These are phyloP conservation scores for Nipponia nippon DNA, from an alignment of 2,113 vertebrate species.

Conservation along the genomic window DNA sequence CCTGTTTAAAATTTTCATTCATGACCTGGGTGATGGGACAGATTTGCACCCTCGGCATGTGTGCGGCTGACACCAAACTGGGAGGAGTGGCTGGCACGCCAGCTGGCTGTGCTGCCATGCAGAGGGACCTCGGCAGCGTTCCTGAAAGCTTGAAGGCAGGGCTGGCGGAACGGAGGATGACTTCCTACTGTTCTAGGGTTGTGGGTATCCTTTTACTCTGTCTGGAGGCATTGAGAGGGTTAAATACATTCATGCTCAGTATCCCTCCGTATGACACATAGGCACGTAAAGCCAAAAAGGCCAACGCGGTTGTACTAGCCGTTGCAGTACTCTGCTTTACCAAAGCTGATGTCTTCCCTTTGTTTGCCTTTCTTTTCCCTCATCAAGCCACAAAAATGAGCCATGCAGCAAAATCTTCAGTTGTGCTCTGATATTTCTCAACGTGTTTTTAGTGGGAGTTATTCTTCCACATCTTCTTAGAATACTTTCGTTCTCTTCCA, in stretches of 20 bases:
- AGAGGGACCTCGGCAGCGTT: not conserved
- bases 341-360: not conserved
- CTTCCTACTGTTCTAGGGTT: not conserved
- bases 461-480: not conserved
- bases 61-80: not conserved
- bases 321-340: not conserved
- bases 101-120: not conserved
- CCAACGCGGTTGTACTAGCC: not conserved
- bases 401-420: not conserved
- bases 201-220: rapidly evolving
- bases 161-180: not conserved
- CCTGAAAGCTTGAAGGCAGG: not conserved
- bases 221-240: not conserved
- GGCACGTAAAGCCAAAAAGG: not conserved
- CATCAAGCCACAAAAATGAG: not conserved
- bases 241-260: not conserved
- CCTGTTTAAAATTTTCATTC: not conserved
- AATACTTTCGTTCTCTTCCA: not conserved
- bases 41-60: rapidly evolving
- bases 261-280: rapidly evolving
- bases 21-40: not conserved
- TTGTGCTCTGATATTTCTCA: not conserved
- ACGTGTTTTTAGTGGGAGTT: not conserved
- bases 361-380: not conserved
- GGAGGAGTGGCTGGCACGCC: not conserved